These are phyloP conservation scores for Napeogenes sylphis DNA, from an alignment of 2,888 invertebrate species.

Conservation along the genomic window DNA sequence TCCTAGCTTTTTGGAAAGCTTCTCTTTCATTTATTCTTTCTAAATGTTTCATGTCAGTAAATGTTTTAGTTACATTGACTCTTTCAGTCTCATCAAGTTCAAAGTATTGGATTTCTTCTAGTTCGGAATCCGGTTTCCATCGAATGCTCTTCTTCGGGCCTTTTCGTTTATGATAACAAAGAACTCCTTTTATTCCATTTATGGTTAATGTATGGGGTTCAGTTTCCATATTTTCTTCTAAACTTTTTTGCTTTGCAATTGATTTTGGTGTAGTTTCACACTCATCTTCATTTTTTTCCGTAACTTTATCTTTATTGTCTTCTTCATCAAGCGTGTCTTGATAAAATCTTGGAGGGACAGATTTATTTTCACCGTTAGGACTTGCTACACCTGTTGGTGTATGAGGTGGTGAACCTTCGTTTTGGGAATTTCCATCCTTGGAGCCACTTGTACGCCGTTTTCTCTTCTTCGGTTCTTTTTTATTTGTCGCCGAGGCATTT, in stretches of 20 bases:
- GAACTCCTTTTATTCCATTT: constrained; percentile 84
- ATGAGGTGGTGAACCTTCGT: constrained; percentile 75
- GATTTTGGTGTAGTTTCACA: constrained; percentile 43
- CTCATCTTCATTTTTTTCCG: constrained; percentile 47
- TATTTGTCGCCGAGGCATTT: constrained; percentile 84
- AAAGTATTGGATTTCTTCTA: constrained; percentile 92
- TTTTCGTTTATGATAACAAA: constrained; percentile 84
- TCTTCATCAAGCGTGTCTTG: constrained; percentile 91
- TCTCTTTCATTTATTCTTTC: constrained; percentile 92
- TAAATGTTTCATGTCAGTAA: constrained; percentile 93
- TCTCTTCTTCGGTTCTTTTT: constrained; percentile 87
- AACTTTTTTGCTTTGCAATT: constrained; percentile 30
- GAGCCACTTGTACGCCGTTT: constrained; percentile 85
- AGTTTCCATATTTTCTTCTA: constrained; percentile 57
- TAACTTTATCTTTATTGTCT: constrained; percentile 73
- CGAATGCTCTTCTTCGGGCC: constrained; percentile 88
- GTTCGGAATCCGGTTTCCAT: constrained; percentile 88
- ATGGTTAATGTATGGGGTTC: constrained; percentile 67
- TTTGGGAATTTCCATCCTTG: constrained; percentile 78
- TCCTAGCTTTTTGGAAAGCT: constrained; percentile 86
- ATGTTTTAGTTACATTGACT: constrained; percentile 94
- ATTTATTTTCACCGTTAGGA: constrained; percentile 65
- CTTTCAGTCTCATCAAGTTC: constrained; percentile 97
- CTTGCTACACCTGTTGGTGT: constrained; percentile 72
- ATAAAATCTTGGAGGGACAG: constrained; percentile 87